These are phyloP conservation scores for Engraulis encrasicolus DNA, from an alignment of 2,113 vertebrate species.

Conservation along the genomic window DNA sequence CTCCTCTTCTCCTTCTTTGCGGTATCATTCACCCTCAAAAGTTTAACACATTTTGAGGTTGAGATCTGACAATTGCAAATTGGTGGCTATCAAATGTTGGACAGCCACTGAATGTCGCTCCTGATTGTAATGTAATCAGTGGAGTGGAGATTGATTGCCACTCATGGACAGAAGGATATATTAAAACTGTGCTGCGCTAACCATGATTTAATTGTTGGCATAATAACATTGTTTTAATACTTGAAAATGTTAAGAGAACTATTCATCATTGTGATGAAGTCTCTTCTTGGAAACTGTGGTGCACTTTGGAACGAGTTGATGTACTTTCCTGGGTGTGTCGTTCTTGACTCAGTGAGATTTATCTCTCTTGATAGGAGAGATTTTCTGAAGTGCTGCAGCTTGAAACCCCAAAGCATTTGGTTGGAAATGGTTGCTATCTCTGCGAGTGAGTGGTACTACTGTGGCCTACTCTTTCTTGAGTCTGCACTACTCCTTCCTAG, in stretches of 20 bases:
- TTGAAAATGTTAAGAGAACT: neutral
- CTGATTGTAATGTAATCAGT: neutral
- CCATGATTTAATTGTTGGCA: neutral
- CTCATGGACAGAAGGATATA: neutral
- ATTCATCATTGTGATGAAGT: neutral
- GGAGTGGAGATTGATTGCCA: neutral
- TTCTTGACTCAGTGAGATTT: constrained; percentile 8
- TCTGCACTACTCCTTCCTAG: too few species aligned
- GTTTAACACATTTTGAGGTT: neutral
- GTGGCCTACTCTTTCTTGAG: too few species aligned
- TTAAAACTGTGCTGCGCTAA: neutral
- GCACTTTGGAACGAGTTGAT: constrained; percentile 3
- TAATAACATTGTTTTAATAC: neutral
- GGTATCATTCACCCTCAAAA: neutral
- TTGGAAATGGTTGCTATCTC: too few species aligned
- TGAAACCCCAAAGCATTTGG: neutral
- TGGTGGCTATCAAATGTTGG: neutral
- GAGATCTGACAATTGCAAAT: neutral
- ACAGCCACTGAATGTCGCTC: neutral
- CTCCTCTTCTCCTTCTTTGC: neutral
- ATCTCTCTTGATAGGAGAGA: neutral
- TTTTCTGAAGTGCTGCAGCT: constrained; percentile 19
- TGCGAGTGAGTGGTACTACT: too few species aligned
- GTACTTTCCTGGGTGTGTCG: neutral
- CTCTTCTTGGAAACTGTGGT: constrained; percentile 5